phyloP scores from a whole-genome alignment of 2,888 invertebrate genomes.

The Diplolepis rosae region DNA sequence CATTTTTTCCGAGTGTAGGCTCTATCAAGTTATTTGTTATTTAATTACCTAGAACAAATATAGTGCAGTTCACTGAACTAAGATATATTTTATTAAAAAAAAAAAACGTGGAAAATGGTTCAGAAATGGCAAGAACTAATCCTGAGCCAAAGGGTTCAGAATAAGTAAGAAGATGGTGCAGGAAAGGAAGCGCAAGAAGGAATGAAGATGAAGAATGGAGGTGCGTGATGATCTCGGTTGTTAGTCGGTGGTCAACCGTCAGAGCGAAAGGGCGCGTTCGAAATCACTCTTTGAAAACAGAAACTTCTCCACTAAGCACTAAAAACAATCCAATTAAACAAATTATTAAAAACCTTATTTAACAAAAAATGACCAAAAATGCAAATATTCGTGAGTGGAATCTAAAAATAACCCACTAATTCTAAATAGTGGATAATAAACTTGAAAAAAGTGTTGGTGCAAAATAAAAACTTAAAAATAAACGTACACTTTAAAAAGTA shows the following conservation, averaged over 20 bases:
- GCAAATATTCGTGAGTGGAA: neutral
- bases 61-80: too few relatives aligned
- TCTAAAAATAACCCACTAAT: neutral
- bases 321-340: neutral
- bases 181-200: conserved; percentile 53
- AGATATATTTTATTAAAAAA: too few relatives aligned
- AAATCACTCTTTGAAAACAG: neutral
- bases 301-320: neutral
- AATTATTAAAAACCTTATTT: neutral
- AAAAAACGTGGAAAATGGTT: neutral
- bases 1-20: too few relatives aligned
- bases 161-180: conserved; percentile 45
- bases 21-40: too few relatives aligned
- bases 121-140: conserved; percentile 34
- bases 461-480: neutral
- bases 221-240: conserved; percentile 68
- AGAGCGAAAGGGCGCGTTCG: conserved; percentile 60
- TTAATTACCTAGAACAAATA: too few relatives aligned
- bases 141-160: conserved; percentile 39
- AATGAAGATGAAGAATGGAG: conserved; percentile 72
- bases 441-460: neutral
- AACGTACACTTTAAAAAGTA: too few relatives aligned
- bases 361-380: neutral
- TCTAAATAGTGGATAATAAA: neutral
- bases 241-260: conserved; percentile 73